These are phyloP conservation scores for Thecophora atra DNA, from an alignment of 2,888 invertebrate species.

Conservation along the genomic window DNA sequence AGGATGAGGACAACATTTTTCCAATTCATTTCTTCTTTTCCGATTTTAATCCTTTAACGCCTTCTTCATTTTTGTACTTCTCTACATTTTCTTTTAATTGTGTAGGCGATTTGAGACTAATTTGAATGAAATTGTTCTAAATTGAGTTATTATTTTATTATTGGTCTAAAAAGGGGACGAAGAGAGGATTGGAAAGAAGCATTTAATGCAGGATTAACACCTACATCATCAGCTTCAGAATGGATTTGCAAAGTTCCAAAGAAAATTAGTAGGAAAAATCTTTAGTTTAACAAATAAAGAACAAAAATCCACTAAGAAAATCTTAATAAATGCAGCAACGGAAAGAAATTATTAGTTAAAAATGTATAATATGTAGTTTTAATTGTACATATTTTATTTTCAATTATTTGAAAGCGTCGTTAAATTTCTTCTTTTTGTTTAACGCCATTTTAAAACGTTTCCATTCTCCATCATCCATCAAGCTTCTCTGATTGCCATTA, in stretches of 20 bases:
- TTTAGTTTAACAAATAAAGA: too few relatives aligned
- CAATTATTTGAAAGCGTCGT: background rate
- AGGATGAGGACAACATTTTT: too few relatives aligned
- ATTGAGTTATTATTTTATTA: background rate
- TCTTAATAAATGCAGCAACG: too few relatives aligned
- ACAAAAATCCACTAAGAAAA: too few relatives aligned
- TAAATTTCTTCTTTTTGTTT: background rate
- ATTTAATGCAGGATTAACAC: background rate
- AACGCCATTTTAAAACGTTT: background rate
- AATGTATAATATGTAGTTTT: background rate
- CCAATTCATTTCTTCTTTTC: background rate
- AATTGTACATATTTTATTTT: background rate
- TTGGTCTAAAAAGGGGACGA: background rate
- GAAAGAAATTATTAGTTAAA: too few relatives aligned
- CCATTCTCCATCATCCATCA: background rate
- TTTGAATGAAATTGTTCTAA: background rate
- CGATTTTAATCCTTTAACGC: conserved; percentile 30
- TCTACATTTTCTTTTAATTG: background rate
- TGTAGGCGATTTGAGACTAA: conserved; percentile 16
- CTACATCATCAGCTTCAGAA: background rate
- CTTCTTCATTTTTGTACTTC: conserved; percentile 10
- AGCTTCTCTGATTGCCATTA: background rate
- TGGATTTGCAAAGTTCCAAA: too few relatives aligned
- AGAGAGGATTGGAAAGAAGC: background rate
- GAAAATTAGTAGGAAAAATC: too few relatives aligned